Evolutionary conservation across 2,888 invertebrate genomes (phyloP), one percentile per base, ranked within the genome.

Genomic region (Harpalus rubripes): DNA sequence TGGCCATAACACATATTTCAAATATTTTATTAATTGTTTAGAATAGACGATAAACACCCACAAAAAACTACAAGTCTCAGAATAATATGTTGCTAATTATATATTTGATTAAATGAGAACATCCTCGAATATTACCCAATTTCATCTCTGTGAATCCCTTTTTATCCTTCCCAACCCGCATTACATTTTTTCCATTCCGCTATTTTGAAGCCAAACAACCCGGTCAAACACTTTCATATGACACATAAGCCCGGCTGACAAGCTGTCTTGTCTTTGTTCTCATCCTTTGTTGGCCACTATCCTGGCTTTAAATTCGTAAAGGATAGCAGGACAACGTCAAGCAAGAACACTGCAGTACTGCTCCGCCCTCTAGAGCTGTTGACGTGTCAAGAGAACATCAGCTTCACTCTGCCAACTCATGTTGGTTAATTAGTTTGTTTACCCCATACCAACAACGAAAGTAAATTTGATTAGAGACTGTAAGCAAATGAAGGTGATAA

Each of bases 371-470:
- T 32, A 32, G 32, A 32, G 32, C 44, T 52, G 44, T 52, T 52
- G 44, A 52, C 44, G 44, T 12, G 44, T 8, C 44, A 52, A 52
- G 44, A 8, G 44, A 52, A 52, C 44, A 32, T 32, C 32, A 52
- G 44, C 12, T 8, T 4, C 44, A 52, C 32, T 32, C 32, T 32
- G 44, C 44, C 44, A 52, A 12, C 10, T 52, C 44, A 8, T 52
- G 44, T 32, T 68, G 32, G 68, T 68, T 68, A 41, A 68, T 68
- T 68, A 68, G 68, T 68, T 68, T 39, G 32, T 68, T 68, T 68
- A 15, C 32, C 32, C 1, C 59, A 59, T 16, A 16, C 16, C 59
- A 59, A 59, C 59, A 16, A 59, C 2, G 15, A 59, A 59, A 16
- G 15, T 59, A 15, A 59, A 16, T 59, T 59, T 16, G 59, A 59